phyloP scores from a whole-genome alignment of 2,113 vertebrate genomes.

The Gila orcuttii region DNA sequence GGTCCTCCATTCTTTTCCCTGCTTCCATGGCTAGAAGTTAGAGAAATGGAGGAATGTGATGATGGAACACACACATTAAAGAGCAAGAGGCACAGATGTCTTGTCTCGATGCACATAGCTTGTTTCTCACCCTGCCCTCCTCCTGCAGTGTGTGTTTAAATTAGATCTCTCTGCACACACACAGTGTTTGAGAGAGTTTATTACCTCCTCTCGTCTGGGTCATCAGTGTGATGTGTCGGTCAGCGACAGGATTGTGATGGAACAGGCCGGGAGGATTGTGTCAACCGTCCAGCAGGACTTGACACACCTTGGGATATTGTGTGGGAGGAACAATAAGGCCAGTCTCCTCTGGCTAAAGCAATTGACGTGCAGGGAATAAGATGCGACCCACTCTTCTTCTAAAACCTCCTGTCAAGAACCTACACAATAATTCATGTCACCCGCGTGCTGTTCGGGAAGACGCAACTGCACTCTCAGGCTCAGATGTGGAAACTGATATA shows the following conservation, averaged over 20 bases:
- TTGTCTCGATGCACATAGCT: not conserved
- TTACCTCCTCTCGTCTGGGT: constrained; percentile 38
- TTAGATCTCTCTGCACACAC: constrained; percentile 33
- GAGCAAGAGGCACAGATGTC: constrained; percentile 55
- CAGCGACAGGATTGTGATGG: constrained; percentile 8
- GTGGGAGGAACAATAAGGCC: constrained; percentile 39
- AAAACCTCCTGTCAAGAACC: not conserved
- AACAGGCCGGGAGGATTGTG: constrained; percentile 1
- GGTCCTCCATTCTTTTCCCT: constrained; percentile 61
- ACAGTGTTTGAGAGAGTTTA: constrained; percentile 36
- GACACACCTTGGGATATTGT: constrained; percentile 36
- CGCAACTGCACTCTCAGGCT: not conserved
- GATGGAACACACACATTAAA: constrained; percentile 57
- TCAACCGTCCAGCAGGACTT: not conserved
- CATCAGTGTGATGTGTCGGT: constrained; percentile 39
- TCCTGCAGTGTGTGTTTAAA: constrained; percentile 28
- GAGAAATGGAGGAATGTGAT: constrained; percentile 75
- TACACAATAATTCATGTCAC: not conserved
- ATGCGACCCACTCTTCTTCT: not conserved
- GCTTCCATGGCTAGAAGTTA: constrained; percentile 68
- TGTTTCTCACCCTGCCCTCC: constrained; percentile 36
- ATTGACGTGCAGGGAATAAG: constrained; percentile 29
- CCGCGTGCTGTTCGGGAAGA: not conserved
- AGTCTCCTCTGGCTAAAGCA: constrained; percentile 21
- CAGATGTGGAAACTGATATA: not conserved